phyloP scores from a whole-genome alignment of 2,113 vertebrate species.

The Ictalurus punctatus region DNA sequence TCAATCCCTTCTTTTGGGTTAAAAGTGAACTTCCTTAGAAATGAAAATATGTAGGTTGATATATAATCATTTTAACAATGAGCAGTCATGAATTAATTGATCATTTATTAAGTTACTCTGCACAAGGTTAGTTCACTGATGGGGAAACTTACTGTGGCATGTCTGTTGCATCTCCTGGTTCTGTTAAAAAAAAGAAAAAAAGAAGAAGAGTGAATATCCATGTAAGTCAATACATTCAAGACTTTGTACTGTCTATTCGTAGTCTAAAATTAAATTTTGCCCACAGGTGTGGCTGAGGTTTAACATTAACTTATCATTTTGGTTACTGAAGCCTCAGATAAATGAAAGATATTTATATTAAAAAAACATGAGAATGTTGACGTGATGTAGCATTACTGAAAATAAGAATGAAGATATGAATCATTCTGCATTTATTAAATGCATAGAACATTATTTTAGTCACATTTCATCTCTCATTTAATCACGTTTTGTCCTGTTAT shows the following conservation, averaged over 20 bases:
- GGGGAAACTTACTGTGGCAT: constrained; percentile 58
- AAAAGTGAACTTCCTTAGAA: constrained; percentile 86
- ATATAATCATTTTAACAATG: not conserved
- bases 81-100: not conserved
- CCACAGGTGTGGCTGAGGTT: not conserved
- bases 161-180: constrained; percentile 50
- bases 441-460: not conserved
- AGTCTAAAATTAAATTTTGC: not conserved
- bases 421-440: not conserved
- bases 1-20: constrained; percentile 93
- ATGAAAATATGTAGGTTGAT: not conserved
- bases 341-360: not conserved
- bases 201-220: not conserved
- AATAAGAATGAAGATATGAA: not conserved
- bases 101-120: not conserved
- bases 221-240: not conserved
- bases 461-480: not conserved
- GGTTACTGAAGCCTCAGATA: not conserved
- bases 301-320: constrained; percentile 15
- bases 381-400: not conserved
- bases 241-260: not conserved
- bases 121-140: not conserved
- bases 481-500: no score
- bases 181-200: constrained; percentile 42
- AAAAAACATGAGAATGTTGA: not conserved